Conservation (phyloP, 2,888 invertebrate species). For the Xiphydria camelus region DNA sequence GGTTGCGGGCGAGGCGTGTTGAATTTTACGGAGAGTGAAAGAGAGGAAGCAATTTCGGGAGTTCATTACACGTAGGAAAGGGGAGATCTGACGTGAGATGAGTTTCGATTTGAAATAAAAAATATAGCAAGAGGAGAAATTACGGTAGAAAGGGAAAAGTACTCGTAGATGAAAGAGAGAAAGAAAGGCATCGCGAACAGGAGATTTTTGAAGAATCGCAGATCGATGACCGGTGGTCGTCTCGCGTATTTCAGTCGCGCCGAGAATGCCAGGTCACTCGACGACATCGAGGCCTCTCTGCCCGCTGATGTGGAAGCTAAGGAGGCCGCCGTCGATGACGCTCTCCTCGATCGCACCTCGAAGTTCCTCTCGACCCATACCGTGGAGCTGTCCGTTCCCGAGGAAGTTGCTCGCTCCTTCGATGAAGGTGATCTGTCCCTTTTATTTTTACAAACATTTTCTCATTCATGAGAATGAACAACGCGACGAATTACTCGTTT, state of each 20-base stretch:
- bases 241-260: constrained; percentile 45
- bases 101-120: too few relatives aligned
- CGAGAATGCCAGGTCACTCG: constrained; percentile 63
- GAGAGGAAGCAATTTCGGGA: too few relatives aligned
- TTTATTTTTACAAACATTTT: background rate
- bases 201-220: too few relatives aligned
- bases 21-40: too few relatives aligned
- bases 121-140: too few relatives aligned
- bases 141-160: too few relatives aligned
- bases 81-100: too few relatives aligned
- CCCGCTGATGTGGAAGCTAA: constrained; percentile 75
- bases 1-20: too few relatives aligned
- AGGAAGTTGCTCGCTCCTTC: constrained; percentile 75
- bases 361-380: constrained; percentile 78
- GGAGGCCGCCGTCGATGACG: constrained; percentile 72
- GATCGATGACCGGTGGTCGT: background rate
- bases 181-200: too few relatives aligned
- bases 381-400: constrained; percentile 79
- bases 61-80: too few relatives aligned
- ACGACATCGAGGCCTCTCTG: constrained; percentile 64
- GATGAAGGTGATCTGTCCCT: constrained; percentile 76
- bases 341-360: constrained; percentile 74
- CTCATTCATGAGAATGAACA: background rate
- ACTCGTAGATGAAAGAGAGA: too few relatives aligned
- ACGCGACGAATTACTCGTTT: background rate